Conservation (phyloP, 2,113 vertebrate species). For the Psilopogon haemacephalus region DNA sequence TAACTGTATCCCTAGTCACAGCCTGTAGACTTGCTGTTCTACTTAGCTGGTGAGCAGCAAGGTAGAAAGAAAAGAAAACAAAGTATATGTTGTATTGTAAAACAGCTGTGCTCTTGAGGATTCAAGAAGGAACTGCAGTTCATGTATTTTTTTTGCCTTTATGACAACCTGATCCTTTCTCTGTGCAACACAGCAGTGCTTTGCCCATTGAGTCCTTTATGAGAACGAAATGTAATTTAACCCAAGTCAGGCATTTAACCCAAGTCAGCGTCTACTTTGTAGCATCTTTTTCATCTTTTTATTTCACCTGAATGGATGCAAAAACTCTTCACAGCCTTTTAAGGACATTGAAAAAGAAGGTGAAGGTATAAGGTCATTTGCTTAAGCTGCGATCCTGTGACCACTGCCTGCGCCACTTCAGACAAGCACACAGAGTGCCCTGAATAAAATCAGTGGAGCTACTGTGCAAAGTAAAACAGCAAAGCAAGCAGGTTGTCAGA, state of each 20-base stretch:
- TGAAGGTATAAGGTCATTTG: not conserved
- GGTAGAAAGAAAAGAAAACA: not conserved
- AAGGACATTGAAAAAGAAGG: not conserved
- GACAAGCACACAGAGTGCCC: fast-evolving
- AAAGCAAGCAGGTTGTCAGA: not conserved
- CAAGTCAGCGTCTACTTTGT: not conserved
- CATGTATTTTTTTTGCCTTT: not conserved
- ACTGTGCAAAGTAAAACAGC: not conserved
- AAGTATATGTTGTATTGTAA: not conserved
- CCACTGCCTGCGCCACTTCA: not conserved
- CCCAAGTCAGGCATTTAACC: not conserved
- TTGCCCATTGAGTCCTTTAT: not conserved
- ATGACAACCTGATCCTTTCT: not conserved
- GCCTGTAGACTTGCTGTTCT: conserved; percentile 39
- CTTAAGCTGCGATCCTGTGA: not conserved
- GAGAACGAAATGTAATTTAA: not conserved
- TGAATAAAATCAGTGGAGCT: not conserved
- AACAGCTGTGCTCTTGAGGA: too few relatives aligned
- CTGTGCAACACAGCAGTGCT: not conserved
- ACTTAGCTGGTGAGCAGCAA: not conserved
- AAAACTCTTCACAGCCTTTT: not conserved
- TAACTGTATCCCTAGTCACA: conserved; percentile 61
- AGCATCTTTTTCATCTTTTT: not conserved
- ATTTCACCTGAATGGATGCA: not conserved
- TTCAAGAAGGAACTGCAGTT: not conserved